Base-by-base conservation (phyloP, 2,113 vertebrate species). In the Ibidorhyncha struthersii region DNA sequence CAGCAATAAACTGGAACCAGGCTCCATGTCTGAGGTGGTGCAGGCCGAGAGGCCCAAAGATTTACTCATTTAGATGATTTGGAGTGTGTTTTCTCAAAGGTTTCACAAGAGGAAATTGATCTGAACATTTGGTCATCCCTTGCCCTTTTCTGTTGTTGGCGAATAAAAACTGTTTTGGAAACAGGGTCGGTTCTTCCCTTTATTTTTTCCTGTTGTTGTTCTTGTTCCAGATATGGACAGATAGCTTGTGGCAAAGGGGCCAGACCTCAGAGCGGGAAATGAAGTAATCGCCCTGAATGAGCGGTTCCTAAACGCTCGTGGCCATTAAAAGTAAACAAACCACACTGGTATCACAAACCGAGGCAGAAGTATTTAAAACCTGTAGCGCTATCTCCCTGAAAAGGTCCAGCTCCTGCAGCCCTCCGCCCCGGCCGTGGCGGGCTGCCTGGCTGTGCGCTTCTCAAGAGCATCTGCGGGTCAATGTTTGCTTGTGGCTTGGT, bases 1-100 rank as follows among this genome's bases (percentile, higher is more conserved):
- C 98, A 97, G 97, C 98, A 98, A 98, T 98, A 98, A 98, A 98
- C 97, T 98, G 98, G 98, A 98, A 98, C 97, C 95, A 95, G 97
- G 84, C 97, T 98, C 97, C 94, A 94, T 96, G 97, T 97, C 96
- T 98, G 97, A 98, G 96, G 97, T 93, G 91, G 97, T 67, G 50
- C 90, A 94, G 96, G 94, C 96, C 5, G 34, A 97, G 94, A 87
- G 89, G 95, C 94, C 97, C 95, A 94, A 96, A 97, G 95, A 96
- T 97, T 97, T 98, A 97, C 95, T 98, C 97, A 96, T 98, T 98
- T 97, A 73, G 85, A 94, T 98, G 97, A 98, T 98, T 98, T 96
- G 88, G 95, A 95, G 87, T 96, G 82, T 98, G 97, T 98, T 98
- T 98, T 97, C 97, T 97, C 96, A 97, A 97, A 98, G 97, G 90